A percentile compares a stretch with the other conserved stretches of the same genome.
Evolutionary conservation across 64 coral and sea anemone genomes (phyloP).

Genomic region (Catalaphyllia jardinei): DNA sequence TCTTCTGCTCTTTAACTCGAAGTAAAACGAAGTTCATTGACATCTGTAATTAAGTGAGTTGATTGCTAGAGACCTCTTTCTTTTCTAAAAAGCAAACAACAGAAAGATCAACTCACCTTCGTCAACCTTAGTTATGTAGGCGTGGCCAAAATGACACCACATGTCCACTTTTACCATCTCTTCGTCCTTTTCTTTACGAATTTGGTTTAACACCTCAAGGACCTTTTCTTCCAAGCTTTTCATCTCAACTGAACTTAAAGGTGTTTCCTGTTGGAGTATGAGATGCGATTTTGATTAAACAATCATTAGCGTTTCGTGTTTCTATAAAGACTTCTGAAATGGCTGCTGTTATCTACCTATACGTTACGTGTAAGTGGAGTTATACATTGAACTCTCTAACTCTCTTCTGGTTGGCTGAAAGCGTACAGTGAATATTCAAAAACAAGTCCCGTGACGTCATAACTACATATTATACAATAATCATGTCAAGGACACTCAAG

Average conservation of each 20-base stretch:
- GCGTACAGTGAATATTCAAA: no score
- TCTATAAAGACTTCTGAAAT: background rate
- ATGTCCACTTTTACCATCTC: slow-evolving; percentile 16
- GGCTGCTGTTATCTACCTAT: background rate
- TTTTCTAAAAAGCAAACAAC: no score
- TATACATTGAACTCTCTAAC: no score
- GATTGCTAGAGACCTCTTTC: no score
- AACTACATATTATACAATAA: no score
- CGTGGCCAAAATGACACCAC: slow-evolving; percentile 54
- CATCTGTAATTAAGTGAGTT: no score
- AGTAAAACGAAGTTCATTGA: no score
- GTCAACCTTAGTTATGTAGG: slow-evolving; percentile 31
- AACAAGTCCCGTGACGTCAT: no score
- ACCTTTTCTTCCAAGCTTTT: slow-evolving; percentile 15
- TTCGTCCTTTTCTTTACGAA: slow-evolving; percentile 3
- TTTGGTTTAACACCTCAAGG: background rate
- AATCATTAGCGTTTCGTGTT: background rate
- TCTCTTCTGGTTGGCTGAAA: no score
- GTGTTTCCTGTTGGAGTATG: background rate
- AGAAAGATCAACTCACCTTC: slow-evolving; percentile 8
- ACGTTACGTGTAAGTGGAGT: no score
- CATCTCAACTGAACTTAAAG: background rate
- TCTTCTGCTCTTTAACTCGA: background rate
- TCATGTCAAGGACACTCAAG: no score
- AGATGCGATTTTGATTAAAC: background rate